Evolutionary conservation across 1,140 invertebrate species (phyloP), one percentile per base, ranked within the genome.

Genomic region (Gonioctena quinquepunctata): DNA sequence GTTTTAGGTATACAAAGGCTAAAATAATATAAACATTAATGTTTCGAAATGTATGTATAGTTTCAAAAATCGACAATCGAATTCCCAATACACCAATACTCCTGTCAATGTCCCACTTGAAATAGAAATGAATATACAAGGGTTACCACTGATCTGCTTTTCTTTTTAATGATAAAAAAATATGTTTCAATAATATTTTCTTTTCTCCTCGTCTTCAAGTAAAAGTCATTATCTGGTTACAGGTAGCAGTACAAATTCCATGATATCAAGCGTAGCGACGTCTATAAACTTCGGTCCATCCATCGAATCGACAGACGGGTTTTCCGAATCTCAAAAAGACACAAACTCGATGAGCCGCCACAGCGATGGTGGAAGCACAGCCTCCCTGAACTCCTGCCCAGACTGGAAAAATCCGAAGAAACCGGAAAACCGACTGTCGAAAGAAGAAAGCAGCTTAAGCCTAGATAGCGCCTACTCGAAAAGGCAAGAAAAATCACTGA

Each of bases 371-470:
- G 88, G 87, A 2, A 91, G 90, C 74, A 88, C 90, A 4, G 87
- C 88, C 2, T 91, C 89, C 0, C 77, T 91, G 3, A 84, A 86
- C 0, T 91, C 89, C 2, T 87, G 85, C 72, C 87, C 86, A 68
- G 87, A 88, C 64, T 87, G 85, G 62, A 61, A 70, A 5, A 68
- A 70, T 33, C 33, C 68, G 4, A 72, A 67, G 50, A 62, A 22
- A 19, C 25, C 64, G 50, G 49, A 57, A 25, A 60, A 25, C 52
- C 64, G 66, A 42, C 63, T 54, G 8, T 52, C 33, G 59, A 66
- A 65, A 27, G 64, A 74, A 19, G 19, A 26, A 16, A 56, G 42
- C 50, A 71, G 67, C 22, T 63, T 65, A 48, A 70, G 65, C n/a
- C 66, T 75, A 25, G 68, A 72, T 5, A 72, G 71, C 22, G 68